Conservation (phyloP, 2,797 vertebrate species). For the Hybognathus amarus region DNA sequence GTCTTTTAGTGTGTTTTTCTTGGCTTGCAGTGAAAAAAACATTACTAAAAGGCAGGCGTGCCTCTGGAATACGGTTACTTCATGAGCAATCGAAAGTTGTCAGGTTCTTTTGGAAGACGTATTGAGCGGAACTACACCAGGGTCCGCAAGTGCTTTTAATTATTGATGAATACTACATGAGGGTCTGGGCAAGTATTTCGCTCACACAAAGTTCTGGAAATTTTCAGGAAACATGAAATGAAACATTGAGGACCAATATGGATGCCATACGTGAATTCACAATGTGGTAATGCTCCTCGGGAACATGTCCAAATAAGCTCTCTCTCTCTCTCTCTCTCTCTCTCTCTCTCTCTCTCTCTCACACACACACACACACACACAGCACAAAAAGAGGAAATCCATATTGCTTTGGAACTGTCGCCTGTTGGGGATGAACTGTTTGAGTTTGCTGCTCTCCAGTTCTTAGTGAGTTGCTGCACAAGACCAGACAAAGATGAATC, state of each 20-base stretch:
- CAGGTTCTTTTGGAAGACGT: not conserved
- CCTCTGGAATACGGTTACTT: not conserved
- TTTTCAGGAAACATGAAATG: conserved; percentile 25
- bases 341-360: conserved; percentile 4
- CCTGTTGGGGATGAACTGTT: conserved; percentile 22
- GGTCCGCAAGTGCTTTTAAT: conserved; percentile 40
- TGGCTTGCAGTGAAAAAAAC: not conserved
- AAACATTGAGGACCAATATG: conserved; percentile 34
- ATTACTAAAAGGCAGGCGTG: too few species aligned
- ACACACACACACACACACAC: not conserved
- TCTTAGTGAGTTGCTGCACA: conserved; percentile 27
- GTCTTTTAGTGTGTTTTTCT: not conserved
- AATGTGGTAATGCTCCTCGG: not conserved
- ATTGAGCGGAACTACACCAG: not conserved
- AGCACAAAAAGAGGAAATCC: conserved; percentile 9
- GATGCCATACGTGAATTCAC: conserved; percentile 21
- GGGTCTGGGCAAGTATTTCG: conserved; percentile 18
- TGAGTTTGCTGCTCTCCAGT: conserved; percentile 22
- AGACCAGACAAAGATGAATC: conserved; percentile 45
- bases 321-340: not conserved
- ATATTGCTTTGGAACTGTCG: conserved; percentile 32
- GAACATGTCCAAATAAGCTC: conserved; percentile 28
- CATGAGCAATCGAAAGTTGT: not conserved
- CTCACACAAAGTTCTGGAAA: not conserved
- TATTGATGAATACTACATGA: conserved; percentile 48